Evolutionary conservation across 1,140 invertebrate genomes (phyloP).

Genomic region (Protaetia brevitarsis): DNA sequence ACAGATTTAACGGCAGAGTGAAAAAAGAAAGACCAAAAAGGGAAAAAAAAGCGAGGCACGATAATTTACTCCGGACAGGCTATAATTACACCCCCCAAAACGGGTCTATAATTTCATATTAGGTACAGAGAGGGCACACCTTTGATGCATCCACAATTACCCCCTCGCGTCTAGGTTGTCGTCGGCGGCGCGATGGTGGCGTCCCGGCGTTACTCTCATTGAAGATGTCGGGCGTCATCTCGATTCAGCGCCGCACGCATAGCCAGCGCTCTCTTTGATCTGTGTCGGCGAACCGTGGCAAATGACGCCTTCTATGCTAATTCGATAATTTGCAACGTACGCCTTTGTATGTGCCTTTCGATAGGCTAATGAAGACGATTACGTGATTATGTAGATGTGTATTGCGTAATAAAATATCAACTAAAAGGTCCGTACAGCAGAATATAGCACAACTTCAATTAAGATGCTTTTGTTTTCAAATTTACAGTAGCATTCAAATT

Average conservation of each 20-base stretch:
- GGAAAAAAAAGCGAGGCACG: neutral
- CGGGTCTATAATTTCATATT: constrained; percentile 15
- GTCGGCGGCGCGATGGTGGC: neutral
- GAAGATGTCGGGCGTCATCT: neutral
- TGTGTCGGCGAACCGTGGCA: neutral
- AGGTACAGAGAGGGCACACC: constrained; percentile 4
- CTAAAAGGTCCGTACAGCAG: too few relatives aligned
- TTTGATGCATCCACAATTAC: constrained; percentile 16
- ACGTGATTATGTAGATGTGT: neutral
- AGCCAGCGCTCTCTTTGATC: neutral
- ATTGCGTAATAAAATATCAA: neutral
- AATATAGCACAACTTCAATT: neutral
- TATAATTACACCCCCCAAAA: constrained; percentile 14
- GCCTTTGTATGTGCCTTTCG: constrained; percentile 1
- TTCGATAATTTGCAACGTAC: constrained; percentile 1
- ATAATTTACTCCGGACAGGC: constrained; percentile 15
- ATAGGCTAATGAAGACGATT: constrained; percentile 2
- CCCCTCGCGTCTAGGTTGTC: neutral
- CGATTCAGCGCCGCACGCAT: neutral
- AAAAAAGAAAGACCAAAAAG: neutral
- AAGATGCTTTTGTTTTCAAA: too few relatives aligned
- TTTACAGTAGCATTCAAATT: too few relatives aligned
- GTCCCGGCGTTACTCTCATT: neutral
- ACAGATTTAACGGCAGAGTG: neutral
- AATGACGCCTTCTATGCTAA: constrained; percentile 11